Evolutionary conservation across 37 sponge, comb jelly and placozoan genomes (phyloP).

Genomic region (Axinella damicornis): DNA sequence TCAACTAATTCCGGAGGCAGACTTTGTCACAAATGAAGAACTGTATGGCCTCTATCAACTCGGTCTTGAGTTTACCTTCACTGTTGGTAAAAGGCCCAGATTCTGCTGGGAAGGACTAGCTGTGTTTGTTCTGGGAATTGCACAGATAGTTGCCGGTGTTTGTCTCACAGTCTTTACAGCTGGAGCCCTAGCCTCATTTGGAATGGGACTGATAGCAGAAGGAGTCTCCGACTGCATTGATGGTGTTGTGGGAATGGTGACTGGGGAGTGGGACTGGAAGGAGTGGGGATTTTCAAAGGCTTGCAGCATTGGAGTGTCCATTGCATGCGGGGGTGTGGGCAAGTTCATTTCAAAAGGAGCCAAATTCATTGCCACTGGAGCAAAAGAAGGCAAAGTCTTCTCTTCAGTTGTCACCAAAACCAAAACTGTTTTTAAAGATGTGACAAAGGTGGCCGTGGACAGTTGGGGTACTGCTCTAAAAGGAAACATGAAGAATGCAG

Average conservation of each 20-base stretch:
- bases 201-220: conserved; percentile 35
- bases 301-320: conserved; percentile 1
- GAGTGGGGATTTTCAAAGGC: conserved; percentile 35
- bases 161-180: background rate
- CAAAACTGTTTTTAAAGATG: background rate
- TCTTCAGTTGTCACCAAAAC: background rate
- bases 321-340: conserved; percentile 17
- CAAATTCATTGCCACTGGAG: background rate
- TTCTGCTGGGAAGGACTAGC: conserved; percentile 25
- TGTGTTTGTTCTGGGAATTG: conserved; percentile 27
- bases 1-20: conserved; percentile 6
- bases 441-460: background rate
- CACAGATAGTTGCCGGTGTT: conserved; percentile 23
- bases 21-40: background rate
- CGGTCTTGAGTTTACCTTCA: conserved; percentile 4
- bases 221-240: conserved; percentile 40
- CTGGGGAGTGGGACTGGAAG: conserved; percentile 11
- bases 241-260: conserved; percentile 24
- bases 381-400: background rate
- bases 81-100: conserved; percentile 10
- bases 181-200: conserved; percentile 4
- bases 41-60: background rate
- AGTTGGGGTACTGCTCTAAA: background rate
- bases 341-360: conserved; percentile 4
- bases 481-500: conserved; percentile 8